Base-by-base conservation (phyloP, 2,113 vertebrate genomes). In the Apteryx mantelli region DNA sequence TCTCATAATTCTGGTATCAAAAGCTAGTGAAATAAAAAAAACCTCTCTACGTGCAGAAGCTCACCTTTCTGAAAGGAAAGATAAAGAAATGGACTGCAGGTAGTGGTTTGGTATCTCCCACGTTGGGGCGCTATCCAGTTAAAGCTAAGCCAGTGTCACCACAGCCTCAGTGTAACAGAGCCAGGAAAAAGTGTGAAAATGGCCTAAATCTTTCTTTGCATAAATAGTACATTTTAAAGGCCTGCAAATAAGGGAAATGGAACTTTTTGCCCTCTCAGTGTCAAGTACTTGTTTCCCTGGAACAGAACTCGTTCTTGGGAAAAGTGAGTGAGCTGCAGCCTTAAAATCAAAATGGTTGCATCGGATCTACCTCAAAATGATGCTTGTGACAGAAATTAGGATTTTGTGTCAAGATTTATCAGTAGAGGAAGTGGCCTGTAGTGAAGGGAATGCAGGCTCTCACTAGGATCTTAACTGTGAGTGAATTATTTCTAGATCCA, bases 401-500 rank as follows among this genome's bases (percentile, higher is more conserved):
- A 52, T 50, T 30, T 50, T 85, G 53, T 91, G 53, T 65, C 30
- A 36, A 65, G 61, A 34, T 7, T 0, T 69, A 53, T 84, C 80
- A 52, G 58, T 25, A 20, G 55, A 77, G 76, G 36, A 73, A 74
- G 71, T 6, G 16, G 76, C 50, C n/a, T 25, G 30, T 70, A 88
- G 70, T 68, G 68, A 93, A 60, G 30, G 82, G 22, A 90, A 24
- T 0, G 2, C 0, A 2, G 42, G 91, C 56, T 95, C 92, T 63
- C 24, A n/a, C 83, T 46, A 61, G 26, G 82, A 65, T 83, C 91
- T 89, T 95, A 82, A 92, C 86, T 21, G 9, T 50, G 28, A 69
- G 38, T 69, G 64, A 92, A 91, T 96, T 95, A 86, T 96, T 95
- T 92, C 93, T 94, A 77, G 46, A 52, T 86, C 38, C 0, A 1